Evolutionary conservation across 2,888 invertebrate species (phyloP), one percentile per base, ranked within the genome.

Genomic region (Pammene fasciana): DNA sequence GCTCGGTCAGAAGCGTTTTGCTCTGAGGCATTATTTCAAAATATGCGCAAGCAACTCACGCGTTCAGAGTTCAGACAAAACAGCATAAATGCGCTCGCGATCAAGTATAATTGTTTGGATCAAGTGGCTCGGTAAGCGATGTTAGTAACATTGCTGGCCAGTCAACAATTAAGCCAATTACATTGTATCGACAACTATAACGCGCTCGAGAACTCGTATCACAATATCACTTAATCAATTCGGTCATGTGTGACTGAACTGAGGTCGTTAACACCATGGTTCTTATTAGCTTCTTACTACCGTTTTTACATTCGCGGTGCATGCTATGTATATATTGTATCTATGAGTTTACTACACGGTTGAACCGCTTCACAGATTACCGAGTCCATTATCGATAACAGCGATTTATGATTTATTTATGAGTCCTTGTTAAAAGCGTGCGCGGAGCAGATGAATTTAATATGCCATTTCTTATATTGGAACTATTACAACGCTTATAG

Each of bases 211-310:
- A 77, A 78, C 75, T 82, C 77, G 80, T 84, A 87, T 86, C 84
- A 84, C 86, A 86, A 87, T 86, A 88, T 84, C 84, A 79, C 80
- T 85, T 86, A 86, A 89, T 90, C 88, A 88, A 88, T 87, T 88
- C 84, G 86, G 84, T 88, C 85, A 81, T 82, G 80, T 79, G 81
- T 81, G 80, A 82, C 82, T 83, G 79, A 80, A 78, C 78, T 65
- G 74, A 74, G 90, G 87, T 89, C 89, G 81, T 81, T 78, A 78
- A 77, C 81, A 72, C 60, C 60, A 64, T 54, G 48, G 41, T 61
- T 71, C 62, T 26, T 26, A 26, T 26, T 26, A 26, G 26, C 4
- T 26, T 26, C 26, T 61, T 59, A 46, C 36, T 59, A 41, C 62
- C n/a, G 65, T 65, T 70, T 65, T 60, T 70, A 65, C 68, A 46